phyloP scores from a whole-genome alignment of 2,797 vertebrate species.

The Holocentrus rufus region DNA sequence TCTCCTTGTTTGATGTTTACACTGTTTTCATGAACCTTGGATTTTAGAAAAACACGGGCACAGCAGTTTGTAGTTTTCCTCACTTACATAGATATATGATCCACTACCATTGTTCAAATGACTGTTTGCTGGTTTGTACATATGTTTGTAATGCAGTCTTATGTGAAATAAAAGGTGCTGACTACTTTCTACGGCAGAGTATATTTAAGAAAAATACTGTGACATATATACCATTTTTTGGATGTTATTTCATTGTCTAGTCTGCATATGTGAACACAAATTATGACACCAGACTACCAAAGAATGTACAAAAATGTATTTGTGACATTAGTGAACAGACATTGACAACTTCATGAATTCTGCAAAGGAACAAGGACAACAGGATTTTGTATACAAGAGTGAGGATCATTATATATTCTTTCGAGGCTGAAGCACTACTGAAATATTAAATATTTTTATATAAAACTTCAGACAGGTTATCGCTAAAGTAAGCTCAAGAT shows the following conservation, averaged over 20 bases:
- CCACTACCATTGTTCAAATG: constrained; percentile 8
- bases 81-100: not conserved
- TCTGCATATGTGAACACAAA: too few species aligned
- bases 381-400: too few species aligned
- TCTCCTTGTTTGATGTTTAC: constrained; percentile 58
- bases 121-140: constrained; percentile 28
- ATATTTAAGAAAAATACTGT: too few species aligned
- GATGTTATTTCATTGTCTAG: not conserved
- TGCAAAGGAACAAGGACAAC: too few species aligned
- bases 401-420: too few species aligned
- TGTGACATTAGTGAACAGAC: too few species aligned
- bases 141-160: constrained; percentile 16
- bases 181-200: not conserved
- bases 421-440: too few species aligned
- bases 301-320: too few species aligned
- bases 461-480: not conserved
- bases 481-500: not conserved
- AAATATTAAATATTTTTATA: not conserved
- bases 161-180: constrained; percentile 47
- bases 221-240: too few species aligned
- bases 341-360: too few species aligned
- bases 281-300: too few species aligned
- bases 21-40: constrained; percentile 19
- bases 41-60: not conserved
- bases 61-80: too few species aligned